Evolutionary conservation across 2,113 vertebrate species (phyloP).

Genomic region (Vulpes lagopus): DNA sequence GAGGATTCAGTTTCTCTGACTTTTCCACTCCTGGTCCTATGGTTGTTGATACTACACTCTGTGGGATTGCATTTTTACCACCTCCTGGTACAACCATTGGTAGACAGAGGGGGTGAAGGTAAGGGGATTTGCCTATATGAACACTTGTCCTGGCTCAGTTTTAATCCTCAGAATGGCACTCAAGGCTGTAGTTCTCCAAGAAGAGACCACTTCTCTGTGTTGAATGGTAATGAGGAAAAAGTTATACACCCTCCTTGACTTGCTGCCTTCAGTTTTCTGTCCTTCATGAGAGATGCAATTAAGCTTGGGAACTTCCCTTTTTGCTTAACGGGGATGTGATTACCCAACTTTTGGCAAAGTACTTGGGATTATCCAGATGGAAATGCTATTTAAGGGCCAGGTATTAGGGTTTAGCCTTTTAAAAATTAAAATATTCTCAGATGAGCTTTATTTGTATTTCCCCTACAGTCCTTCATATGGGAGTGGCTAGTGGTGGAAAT

Average conservation of each 20-base stretch:
- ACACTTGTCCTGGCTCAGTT: neutral
- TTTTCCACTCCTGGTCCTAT: neutral
- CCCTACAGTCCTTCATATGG: neutral
- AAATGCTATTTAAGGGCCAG: constrained; percentile 30
- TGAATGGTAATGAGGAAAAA: neutral
- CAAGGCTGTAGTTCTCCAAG: neutral
- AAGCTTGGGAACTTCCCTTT: neutral
- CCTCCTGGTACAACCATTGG: neutral
- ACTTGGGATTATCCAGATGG: constrained; percentile 36
- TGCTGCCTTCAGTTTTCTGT: constrained; percentile 26
- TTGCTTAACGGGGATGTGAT: constrained; percentile 13
- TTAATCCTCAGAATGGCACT: neutral
- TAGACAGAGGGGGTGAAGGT: neutral
- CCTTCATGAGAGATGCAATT: neutral
- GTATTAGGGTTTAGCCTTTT: constrained; percentile 51
- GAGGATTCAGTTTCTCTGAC: neutral
- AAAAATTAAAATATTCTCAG: constrained; percentile 60
- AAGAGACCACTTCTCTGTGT: neutral
- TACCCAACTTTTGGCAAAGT: neutral
- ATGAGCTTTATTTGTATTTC: constrained; percentile 34
- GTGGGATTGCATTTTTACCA: neutral
- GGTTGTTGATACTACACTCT: neutral
- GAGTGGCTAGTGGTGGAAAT: neutral
- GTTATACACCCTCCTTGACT: neutral
- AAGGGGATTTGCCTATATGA: neutral